Percentiles rank a stretch among this genome's conserved stretches.
These are phyloP conservation scores for Cynodonichthys magdalenae DNA, from an alignment of 2,797 vertebrate genomes.

Conservation along the genomic window DNA sequence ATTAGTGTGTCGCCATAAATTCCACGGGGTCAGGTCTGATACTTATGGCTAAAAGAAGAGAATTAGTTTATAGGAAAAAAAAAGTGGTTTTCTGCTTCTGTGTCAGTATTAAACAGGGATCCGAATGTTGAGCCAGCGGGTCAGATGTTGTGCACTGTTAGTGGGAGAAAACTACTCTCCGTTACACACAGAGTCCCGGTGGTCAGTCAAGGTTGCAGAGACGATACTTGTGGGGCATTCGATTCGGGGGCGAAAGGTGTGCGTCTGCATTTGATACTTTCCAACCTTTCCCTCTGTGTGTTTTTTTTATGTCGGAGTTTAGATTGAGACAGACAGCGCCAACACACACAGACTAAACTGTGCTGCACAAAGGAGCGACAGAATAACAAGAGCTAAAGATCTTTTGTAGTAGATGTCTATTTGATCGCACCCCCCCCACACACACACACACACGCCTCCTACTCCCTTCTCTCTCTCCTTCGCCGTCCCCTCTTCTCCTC, in stretches of 20 bases:
- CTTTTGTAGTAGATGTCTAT: slow-evolving; percentile 64
- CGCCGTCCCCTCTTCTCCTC: slow-evolving; percentile 18
- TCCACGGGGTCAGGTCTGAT: slow-evolving; percentile 66
- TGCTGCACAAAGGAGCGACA: slow-evolving; percentile 58
- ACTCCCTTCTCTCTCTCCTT: slow-evolving; percentile 32
- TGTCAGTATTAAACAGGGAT: slow-evolving; percentile 70
- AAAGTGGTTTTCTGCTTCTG: slow-evolving; percentile 55
- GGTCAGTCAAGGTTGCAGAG: slow-evolving; percentile 48
- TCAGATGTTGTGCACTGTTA: slow-evolving; percentile 55
- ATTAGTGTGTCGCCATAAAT: slow-evolving; percentile 69
- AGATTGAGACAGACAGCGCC: slow-evolving; percentile 71
- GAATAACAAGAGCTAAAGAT: slow-evolving; percentile 65
- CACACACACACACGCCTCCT: not conserved
- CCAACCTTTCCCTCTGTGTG: slow-evolving; percentile 49
- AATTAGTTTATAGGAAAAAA: slow-evolving; percentile 68
- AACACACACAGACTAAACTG: slow-evolving; percentile 74
- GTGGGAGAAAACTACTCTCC: slow-evolving; percentile 46
- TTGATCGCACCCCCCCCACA: slow-evolving; percentile 47
- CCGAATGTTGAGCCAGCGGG: slow-evolving; percentile 62
- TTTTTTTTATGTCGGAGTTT: slow-evolving; percentile 61
- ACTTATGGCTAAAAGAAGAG: slow-evolving; percentile 62
- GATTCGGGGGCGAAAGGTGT: slow-evolving; percentile 48
- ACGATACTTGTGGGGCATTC: slow-evolving; percentile 41
- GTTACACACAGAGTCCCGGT: slow-evolving; percentile 39
- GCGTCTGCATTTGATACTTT: slow-evolving; percentile 49